Evolutionary conservation across 64 coral and sea anemone genomes (phyloP).

Genomic region (Porites lutea): DNA sequence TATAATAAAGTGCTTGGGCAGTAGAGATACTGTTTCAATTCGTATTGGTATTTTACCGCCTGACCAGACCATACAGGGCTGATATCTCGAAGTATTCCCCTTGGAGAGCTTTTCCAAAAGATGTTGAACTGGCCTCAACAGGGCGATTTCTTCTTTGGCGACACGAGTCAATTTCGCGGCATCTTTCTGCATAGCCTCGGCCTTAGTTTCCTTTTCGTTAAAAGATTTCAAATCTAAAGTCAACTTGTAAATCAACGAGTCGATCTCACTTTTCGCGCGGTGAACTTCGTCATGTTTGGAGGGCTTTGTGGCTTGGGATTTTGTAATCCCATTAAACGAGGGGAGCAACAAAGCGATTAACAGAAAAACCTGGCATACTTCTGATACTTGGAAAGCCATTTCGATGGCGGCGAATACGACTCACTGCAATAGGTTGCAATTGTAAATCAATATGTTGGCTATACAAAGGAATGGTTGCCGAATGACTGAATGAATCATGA

Average conservation of each 20-base stretch:
- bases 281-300: constrained; percentile 6
- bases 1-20: neutral
- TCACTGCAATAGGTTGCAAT: neutral
- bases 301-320: neutral
- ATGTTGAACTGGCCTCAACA: neutral
- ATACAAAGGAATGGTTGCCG: neutral
- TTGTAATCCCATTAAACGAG: neutral
- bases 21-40: neutral
- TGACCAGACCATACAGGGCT: neutral
- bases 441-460: neutral
- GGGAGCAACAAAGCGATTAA: neutral
- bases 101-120: constrained; percentile 2
- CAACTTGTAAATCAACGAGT: constrained; percentile 34
- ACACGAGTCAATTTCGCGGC: neutral
- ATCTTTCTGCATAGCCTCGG: neutral
- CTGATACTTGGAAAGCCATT: neutral
- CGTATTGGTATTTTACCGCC: neutral
- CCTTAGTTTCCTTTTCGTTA: neutral
- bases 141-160: constrained; percentile 11
- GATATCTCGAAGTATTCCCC: neutral
- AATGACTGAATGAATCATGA: neutral
- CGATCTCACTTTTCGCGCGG: constrained; percentile 40
- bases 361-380: neutral
- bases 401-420: neutral
- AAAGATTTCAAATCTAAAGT: constrained; percentile 18